Evolutionary conservation across 1,140 invertebrate genomes (phyloP).

Genomic region (Chrysopa pallens): DNA sequence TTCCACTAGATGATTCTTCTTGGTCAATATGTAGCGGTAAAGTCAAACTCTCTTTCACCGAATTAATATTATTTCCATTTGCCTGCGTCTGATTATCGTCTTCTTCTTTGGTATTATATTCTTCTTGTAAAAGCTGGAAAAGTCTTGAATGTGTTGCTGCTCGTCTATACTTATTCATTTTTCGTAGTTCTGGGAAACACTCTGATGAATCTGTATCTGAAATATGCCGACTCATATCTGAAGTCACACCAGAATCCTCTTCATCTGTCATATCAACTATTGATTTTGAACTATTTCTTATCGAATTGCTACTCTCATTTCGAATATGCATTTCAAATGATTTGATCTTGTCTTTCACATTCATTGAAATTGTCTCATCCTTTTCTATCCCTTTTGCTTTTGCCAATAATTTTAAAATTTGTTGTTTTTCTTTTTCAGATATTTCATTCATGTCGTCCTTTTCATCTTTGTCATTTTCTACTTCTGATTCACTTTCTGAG

Average conservation of each 20-base stretch:
- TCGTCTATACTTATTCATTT: conserved; percentile 39
- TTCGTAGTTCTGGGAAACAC: conserved; percentile 29
- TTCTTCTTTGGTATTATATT: conserved; percentile 25
- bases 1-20: conserved; percentile 25
- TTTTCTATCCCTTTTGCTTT: conserved; percentile 1
- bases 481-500: conserved; percentile 6
- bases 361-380: conserved; percentile 15
- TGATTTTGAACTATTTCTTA: conserved; percentile 16
- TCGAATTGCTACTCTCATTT: conserved; percentile 5
- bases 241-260: conserved; percentile 53
- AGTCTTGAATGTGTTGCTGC: conserved; percentile 53
- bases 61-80: conserved; percentile 14
- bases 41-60: conserved; percentile 16
- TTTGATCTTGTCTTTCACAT: conserved; percentile 19
- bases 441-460: too few species aligned
- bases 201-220: conserved; percentile 47
- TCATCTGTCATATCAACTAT: conserved; percentile 23
- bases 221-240: conserved; percentile 46
- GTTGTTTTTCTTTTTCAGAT: too few species aligned
- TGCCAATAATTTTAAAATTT: too few species aligned
- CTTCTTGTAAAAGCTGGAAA: conserved; percentile 44
- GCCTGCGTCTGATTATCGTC: conserved; percentile 16
- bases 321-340: conserved; percentile 14
- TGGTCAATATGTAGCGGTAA: conserved; percentile 21
- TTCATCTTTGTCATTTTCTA: background rate